Percentiles rank a stretch among this genome's conserved stretches.
phyloP scores from a whole-genome alignment of 2,888 invertebrate genomes.

The Rhagonycha lutea region DNA sequence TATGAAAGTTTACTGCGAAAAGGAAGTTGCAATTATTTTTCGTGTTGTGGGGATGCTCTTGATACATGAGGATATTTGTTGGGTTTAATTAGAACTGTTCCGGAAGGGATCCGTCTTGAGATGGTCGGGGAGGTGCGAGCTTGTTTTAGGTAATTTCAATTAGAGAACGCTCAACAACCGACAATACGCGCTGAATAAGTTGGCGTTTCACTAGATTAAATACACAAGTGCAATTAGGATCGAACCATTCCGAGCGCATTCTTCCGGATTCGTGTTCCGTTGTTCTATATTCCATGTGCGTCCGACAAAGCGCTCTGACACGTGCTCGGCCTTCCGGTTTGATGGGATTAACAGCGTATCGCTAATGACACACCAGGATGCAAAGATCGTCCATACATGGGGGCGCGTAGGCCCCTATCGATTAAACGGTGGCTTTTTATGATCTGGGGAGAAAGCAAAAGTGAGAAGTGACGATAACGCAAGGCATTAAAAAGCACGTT shows the following conservation, averaged over 20 bases:
- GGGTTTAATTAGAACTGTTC: constrained; percentile 43
- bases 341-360: constrained; percentile 47
- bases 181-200: constrained; percentile 30
- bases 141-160: constrained; percentile 39
- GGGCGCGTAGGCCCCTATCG: constrained; percentile 39
- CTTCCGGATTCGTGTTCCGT: constrained; percentile 40
- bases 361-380: constrained; percentile 46
- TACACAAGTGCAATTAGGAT: constrained; percentile 33
- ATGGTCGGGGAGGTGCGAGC: constrained; percentile 16
- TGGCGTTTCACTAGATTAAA: constrained; percentile 30
- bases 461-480: constrained; percentile 42
- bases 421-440: constrained; percentile 31
- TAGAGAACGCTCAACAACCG: constrained; percentile 30
- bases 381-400: constrained; percentile 45
- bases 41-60: constrained; percentile 38
- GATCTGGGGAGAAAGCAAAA: constrained; percentile 36
- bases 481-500: constrained; percentile 39
- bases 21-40: constrained; percentile 47
- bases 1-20: constrained; percentile 47
- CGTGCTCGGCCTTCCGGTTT: constrained; percentile 44
- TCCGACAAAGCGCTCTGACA: constrained; percentile 43
- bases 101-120: constrained; percentile 40
- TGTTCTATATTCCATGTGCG: constrained; percentile 40
- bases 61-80: constrained; percentile 42
- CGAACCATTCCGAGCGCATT: constrained; percentile 38